Base-by-base conservation (phyloP, 2,797 vertebrate genomes). In the Poeciliopsis gracilis region DNA sequence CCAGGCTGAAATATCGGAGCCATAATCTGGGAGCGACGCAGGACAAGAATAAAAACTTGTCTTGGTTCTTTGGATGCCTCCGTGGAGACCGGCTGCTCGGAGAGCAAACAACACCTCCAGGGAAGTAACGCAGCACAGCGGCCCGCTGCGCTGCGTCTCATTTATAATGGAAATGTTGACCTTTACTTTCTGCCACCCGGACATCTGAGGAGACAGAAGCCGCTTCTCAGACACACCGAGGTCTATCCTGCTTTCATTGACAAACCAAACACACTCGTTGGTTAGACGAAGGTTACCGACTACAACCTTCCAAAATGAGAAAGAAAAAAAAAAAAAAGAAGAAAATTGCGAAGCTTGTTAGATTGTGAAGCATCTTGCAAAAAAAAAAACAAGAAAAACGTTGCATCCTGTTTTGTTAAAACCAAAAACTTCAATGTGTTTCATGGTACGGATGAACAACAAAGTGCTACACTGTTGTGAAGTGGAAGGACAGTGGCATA, bases 141-240 rank as follows among this genome's bases (percentile, higher is more conserved):
- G 57, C 76, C 74, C 28, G 67, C 83, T 77, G 57, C 9, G 15
- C 79, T 74, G 79, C 63, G 53, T 59, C 84, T 86, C 84, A 90
- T 92, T 83, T 72, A 87, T 87, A 87, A 90, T 92, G 84, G 72
- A 92, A 84, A 90, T 55, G 83, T 88, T 89, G 86, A 92, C 89
- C 89, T 93, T 92, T 91, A 59, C 77, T 76, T 77, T 83, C 78
- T 82, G 75, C 72, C 81, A 77, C 28, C 36, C 53, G 74, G 46
- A 77, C 75, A 77, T 12, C 41, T 7, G 41, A 30, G 72, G 13
- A 55, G 45, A 25, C 67, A 7, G 18, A 1, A 6, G 47, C n/a
- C n/a, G 36, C 20, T 51, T 55, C 49, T 43, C 51, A 51, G 49
- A 33, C 63, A 38, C 41, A 43, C 66, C 5, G 13, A 0, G 0